These are phyloP conservation scores for Drosophila emarginata DNA, from an alignment of 2,888 invertebrate genomes.

Conservation along the genomic window DNA sequence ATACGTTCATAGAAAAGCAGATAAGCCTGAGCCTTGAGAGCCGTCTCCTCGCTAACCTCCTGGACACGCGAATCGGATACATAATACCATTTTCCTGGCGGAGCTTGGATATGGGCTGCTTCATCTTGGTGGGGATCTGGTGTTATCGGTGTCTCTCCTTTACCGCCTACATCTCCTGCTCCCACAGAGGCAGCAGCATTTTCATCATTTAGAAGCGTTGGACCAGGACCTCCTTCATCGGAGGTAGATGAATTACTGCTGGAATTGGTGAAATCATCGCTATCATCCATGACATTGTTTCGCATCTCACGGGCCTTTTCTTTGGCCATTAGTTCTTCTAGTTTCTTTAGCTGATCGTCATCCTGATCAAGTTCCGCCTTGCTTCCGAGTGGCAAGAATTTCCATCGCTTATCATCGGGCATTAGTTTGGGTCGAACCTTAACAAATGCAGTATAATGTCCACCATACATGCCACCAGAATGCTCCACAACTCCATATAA, in stretches of 20 bases:
- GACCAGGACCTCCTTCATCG: slow-evolving; percentile 67
- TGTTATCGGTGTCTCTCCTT: slow-evolving; percentile 27
- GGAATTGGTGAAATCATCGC: slow-evolving; percentile 85
- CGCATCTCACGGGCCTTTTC: slow-evolving; percentile 80
- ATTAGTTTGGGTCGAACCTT: slow-evolving; percentile 89
- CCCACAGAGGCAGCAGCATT: slow-evolving; percentile 26
- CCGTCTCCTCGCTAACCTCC: slow-evolving; percentile 90
- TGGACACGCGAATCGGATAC: slow-evolving; percentile 95
- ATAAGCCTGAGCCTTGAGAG: slow-evolving; percentile 95
- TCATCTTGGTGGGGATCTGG: slow-evolving; percentile 78
- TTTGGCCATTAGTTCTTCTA: slow-evolving; percentile 81
- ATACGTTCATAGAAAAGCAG: slow-evolving; percentile 98
- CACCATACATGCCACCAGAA: slow-evolving; percentile 93
- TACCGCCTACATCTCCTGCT: slow-evolving; percentile 71
- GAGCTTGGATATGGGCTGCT: slow-evolving; percentile 80
- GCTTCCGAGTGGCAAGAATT: slow-evolving; percentile 87
- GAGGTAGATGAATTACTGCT: slow-evolving; percentile 81
- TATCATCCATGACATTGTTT: slow-evolving; percentile 80
- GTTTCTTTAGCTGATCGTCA: slow-evolving; percentile 83
- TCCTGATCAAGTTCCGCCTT: slow-evolving; percentile 84
- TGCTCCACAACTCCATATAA: slow-evolving; percentile 98
- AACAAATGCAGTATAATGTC: slow-evolving; percentile 95
- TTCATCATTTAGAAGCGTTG: slow-evolving; percentile 48
- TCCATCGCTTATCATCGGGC: slow-evolving; percentile 87
- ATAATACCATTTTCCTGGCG: slow-evolving; percentile 94